Evolutionary conservation across 1,140 invertebrate genomes (phyloP), one percentile per base, ranked within the genome.

Genomic region (Grapholita molesta): DNA sequence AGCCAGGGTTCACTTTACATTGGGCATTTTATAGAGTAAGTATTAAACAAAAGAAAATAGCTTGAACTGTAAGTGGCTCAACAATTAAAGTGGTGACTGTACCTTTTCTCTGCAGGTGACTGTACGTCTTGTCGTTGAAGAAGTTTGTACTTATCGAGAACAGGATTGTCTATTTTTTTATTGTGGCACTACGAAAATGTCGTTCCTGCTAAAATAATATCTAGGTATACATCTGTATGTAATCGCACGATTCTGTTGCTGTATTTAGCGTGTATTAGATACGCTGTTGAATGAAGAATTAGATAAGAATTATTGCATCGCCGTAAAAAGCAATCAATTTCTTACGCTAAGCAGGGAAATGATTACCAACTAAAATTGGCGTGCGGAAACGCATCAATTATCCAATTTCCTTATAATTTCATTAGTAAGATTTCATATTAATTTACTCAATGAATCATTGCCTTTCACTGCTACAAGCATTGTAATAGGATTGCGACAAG

Each of bases 401-500:
- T 23, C 21, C 32, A 23, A 52, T 67, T 38, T 38, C 66, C 64
- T 66, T 23, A 67, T 52, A 67, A 30, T 67, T 67, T 52, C 64
- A 48, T 48, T 32, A 67, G 15, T 48, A 65, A 70, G 71, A 75
- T 82, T 82, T 79, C 77, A 77, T 76, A 82, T 77, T 77, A 77
- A 79, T 79, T 74, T 70, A 15, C 70, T 76, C 75, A 79, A 79
- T 72, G 69, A 74, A 53, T 72, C 72, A 77, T 75, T 74, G 72
- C 77, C 75, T 82, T 79, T 79, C 79, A 79, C 79, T 77, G 66
- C 18, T 23, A 66, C 61, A 52, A 53, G 67, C 57, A 67, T 66
- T 66, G 42, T 67, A n/a, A 55, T 61, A 69, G 21, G 64, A 70
- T 68, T 70, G 68, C 57, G 68, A 74, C 64, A 71, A 53, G 64